These are phyloP conservation scores for Leucopsar rothschildi DNA, from an alignment of 2,113 vertebrate genomes.

Conservation along the genomic window DNA sequence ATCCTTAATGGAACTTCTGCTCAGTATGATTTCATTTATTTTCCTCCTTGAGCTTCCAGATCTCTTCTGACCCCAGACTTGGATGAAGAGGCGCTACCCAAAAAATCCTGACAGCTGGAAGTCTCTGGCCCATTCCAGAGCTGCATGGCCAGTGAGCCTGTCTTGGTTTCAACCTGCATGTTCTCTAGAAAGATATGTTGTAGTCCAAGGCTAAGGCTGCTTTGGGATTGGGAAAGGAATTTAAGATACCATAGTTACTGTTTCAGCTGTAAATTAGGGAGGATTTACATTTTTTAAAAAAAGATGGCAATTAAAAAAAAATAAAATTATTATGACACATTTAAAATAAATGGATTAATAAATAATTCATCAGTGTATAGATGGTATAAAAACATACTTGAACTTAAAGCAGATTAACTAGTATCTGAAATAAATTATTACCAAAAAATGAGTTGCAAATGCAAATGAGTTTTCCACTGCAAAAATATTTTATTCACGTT, in stretches of 20 bases:
- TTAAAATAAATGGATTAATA: background rate
- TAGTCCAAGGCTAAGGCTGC: background rate
- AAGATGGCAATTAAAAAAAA: background rate
- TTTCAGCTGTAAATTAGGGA: background rate
- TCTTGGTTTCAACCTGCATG: background rate
- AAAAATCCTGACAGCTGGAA: background rate
- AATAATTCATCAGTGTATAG: background rate
- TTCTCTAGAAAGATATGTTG: background rate
- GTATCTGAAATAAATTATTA: background rate
- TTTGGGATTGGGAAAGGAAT: background rate
- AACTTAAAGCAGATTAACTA: background rate
- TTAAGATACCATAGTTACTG: background rate
- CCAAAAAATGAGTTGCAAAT: background rate
- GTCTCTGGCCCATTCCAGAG: background rate
- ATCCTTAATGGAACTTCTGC: background rate
- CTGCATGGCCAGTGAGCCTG: background rate
- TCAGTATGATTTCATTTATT: background rate
- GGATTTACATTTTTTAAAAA: background rate
- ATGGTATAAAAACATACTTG: background rate
- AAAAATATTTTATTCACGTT: background rate
- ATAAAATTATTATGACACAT: background rate
- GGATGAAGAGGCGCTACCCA: fast-evolving
- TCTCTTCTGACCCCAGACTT: background rate
- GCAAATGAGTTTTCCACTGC: background rate
- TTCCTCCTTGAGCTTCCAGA: background rate